Conservation (phyloP, 2,888 invertebrate species). For the Crepidodera aurea region DNA sequence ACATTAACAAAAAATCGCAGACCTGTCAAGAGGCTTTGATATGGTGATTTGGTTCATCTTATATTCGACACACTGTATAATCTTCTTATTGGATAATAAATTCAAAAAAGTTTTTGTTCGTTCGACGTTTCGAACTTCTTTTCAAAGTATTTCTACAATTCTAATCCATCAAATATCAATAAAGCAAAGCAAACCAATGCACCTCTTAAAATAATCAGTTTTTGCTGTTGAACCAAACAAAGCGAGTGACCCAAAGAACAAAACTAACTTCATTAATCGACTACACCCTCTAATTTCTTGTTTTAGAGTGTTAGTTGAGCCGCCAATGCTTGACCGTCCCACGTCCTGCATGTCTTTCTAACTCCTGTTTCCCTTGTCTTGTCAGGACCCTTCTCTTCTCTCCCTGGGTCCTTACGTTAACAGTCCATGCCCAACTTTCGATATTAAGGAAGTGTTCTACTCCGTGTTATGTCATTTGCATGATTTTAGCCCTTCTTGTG, state of each 20-base stretch:
- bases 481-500: slow-evolving; percentile 46
- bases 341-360: slow-evolving; percentile 39
- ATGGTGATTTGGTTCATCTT: too few relatives aligned
- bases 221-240: too few relatives aligned
- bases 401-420: slow-evolving; percentile 36
- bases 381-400: slow-evolving; percentile 51
- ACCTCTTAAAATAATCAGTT: too few relatives aligned
- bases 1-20: too few relatives aligned
- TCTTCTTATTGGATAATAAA: too few relatives aligned
- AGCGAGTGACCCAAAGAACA: neutral
- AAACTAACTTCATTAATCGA: slow-evolving; percentile 21
- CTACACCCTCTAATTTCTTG: slow-evolving; percentile 15
- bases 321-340: slow-evolving; percentile 37
- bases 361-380: slow-evolving; percentile 45
- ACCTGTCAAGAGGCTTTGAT: too few relatives aligned
- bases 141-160: too few relatives aligned
- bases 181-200: too few relatives aligned
- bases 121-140: too few relatives aligned
- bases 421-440: slow-evolving; percentile 42
- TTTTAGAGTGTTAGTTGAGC: slow-evolving; percentile 5
- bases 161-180: too few relatives aligned
- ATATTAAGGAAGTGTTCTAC: slow-evolving; percentile 51
- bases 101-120: too few relatives aligned
- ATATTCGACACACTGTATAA: too few relatives aligned
- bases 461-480: slow-evolving; percentile 51